Percentiles rank a stretch among this genome's conserved stretches.
Evolutionary conservation across 2,797 vertebrate species (phyloP).

Genomic region (Callimico goeldii): DNA sequence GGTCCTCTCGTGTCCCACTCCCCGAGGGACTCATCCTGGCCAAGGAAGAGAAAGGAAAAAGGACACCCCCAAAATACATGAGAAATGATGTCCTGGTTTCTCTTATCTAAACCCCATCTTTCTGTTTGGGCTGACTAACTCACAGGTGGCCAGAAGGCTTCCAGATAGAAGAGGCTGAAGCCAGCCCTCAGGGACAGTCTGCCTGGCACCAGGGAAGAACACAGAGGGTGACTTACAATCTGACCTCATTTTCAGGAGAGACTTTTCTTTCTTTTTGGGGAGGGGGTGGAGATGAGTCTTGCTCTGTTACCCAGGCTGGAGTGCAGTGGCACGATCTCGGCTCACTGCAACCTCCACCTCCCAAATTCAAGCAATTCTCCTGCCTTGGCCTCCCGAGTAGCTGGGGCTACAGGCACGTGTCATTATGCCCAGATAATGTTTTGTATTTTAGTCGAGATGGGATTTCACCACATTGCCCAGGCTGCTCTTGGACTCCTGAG

Average conservation of each 20-base stretch:
- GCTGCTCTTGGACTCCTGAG: neutral
- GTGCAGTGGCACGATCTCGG: neutral
- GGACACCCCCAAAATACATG: neutral
- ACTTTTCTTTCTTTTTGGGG: neutral
- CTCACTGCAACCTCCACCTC: neutral
- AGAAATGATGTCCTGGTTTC: neutral
- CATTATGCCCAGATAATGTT: neutral
- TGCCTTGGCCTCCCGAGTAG: neutral
- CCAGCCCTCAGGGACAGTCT: fast-evolving
- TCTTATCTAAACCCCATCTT: neutral
- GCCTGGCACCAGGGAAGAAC: neutral
- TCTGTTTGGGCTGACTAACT: fast-evolving
- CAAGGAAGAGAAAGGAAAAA: neutral
- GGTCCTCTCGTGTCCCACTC: neutral
- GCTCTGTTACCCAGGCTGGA: neutral
- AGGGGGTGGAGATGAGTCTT: neutral
- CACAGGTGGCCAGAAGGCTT: neutral
- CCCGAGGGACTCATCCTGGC: neutral
- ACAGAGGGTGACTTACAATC: neutral
- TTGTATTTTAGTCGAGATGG: neutral
- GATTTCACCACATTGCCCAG: neutral
- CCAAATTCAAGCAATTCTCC: neutral
- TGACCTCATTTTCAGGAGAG: neutral
- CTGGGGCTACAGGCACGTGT: neutral
- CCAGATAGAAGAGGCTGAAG: neutral